Evolutionary conservation across 1,140 invertebrate species (phyloP), one percentile per base, ranked within the genome.

Genomic region (Camponotus pennsylvanicus): DNA sequence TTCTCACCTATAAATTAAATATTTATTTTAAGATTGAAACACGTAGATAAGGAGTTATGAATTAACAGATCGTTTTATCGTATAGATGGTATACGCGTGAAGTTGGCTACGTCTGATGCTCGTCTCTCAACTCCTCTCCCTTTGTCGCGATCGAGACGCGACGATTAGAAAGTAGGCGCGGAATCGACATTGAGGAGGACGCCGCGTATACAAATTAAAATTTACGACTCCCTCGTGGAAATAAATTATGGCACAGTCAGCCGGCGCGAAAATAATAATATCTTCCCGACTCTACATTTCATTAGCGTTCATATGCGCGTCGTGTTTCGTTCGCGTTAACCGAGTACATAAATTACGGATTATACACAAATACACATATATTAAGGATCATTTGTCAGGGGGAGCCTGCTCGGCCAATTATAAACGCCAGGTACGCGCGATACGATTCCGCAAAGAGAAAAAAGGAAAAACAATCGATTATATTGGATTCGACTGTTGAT

Each of bases 271-370:
- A 21, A 21, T 21, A 82, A 57, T 66, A 79, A 66, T 45, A 59
- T 82, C 59, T 82, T 80, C 59, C 57, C 27, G 37, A 9, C 66
- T 70, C 34, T 21, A 18, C 49, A 45, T 69, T 80, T 66, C 59
- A 82, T 71, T 57, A 71, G 45, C 63, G 21, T 21, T 21, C 34
- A 15, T 18, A 18, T n/a, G 63, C 40, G 27, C 37, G 37, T 59
- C 52, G 66, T 82, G 15, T 52, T 52, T 52, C 49, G 49, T 57
- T 18, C 37, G 78, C 27, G 67, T 52, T 71, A 82, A 82, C 78
- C 42, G 52, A 45, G 71, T 82, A 71, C 67, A 82, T 82, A 82
- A 82, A 82, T 82, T 82, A 82, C 67, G 18, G 49, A 21, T 21
- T 21, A 21, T 71, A 52, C 3, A 82, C 66, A 70, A 82, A 82